Evolutionary conservation across 2,113 vertebrate genomes (phyloP).

Genomic region (Prionailurus bengalensis): DNA sequence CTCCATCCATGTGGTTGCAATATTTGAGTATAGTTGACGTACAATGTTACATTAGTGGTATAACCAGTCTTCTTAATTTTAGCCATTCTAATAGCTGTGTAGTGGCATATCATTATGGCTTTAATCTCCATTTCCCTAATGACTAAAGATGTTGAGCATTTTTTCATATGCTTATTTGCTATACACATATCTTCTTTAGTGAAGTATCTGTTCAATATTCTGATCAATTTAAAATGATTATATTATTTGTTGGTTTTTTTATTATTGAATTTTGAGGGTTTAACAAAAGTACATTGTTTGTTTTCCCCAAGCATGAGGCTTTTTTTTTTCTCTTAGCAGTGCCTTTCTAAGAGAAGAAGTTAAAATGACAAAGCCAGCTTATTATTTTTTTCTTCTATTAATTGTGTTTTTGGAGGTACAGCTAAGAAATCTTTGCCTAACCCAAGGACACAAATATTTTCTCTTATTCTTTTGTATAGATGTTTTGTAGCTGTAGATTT

Average conservation of each 20-base stretch:
- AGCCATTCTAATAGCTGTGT: neutral
- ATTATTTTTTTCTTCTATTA: neutral
- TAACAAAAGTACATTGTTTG: neutral
- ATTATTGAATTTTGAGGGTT: neutral
- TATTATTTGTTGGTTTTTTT: neutral
- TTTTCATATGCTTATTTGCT: neutral
- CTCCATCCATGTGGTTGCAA: neutral
- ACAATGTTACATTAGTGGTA: neutral
- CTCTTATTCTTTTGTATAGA: neutral
- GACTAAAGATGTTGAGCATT: neutral
- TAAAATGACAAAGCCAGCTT: neutral
- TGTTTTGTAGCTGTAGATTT: neutral
- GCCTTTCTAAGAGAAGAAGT: neutral
- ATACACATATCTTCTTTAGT: neutral
- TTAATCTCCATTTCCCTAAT: neutral
- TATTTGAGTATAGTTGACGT: neutral
- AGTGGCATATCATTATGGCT: neutral
- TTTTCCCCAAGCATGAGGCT: neutral
- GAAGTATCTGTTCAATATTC: neutral
- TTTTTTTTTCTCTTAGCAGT: neutral
- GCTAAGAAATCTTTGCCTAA: neutral
- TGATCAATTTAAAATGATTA: neutral
- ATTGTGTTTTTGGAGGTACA: neutral
- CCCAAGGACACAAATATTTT: neutral
- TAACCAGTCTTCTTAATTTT: neutral